Percentiles rank a stretch among this genome's conserved stretches.
Evolutionary conservation across 2,113 vertebrate genomes (phyloP).

Genomic region (Theropithecus gelada): DNA sequence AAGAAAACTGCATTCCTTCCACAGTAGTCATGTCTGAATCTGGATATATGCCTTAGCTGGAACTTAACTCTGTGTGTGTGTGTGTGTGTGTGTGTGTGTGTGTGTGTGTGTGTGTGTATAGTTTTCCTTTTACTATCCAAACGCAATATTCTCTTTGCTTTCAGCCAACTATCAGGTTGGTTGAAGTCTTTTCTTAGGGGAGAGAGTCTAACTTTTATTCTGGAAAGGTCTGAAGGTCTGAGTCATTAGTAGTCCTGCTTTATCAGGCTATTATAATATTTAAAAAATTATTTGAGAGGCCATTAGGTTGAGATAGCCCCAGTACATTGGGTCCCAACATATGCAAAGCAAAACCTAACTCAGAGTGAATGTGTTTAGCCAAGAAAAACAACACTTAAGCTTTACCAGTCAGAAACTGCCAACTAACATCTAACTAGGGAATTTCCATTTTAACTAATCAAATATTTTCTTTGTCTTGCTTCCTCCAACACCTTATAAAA

Average conservation of each 20-base stretch:
- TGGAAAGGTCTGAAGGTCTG: neutral
- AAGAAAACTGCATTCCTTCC: neutral
- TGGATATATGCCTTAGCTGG: neutral
- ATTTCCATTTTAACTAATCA: neutral
- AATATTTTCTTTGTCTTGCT: neutral
- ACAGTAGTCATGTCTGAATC: neutral
- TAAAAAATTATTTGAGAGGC: neutral
- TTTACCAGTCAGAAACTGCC: neutral
- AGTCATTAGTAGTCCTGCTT: neutral
- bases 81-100: neutral
- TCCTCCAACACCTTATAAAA: neutral
- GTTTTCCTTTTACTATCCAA: neutral
- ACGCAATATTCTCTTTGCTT: neutral
- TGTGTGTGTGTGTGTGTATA: neutral
- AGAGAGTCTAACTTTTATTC: neutral
- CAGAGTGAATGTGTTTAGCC: neutral
- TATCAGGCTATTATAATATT: neutral
- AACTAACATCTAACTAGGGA: neutral
- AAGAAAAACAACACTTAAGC: neutral
- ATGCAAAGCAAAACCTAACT: neutral
- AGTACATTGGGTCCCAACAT: neutral
- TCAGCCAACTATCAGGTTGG: neutral
- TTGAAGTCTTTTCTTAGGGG: neutral
- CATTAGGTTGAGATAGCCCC: neutral
- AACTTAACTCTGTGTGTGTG: neutral